These are phyloP conservation scores for Ctenosaura bakeri DNA, from an alignment of 2,797 vertebrate species.

Conservation along the genomic window DNA sequence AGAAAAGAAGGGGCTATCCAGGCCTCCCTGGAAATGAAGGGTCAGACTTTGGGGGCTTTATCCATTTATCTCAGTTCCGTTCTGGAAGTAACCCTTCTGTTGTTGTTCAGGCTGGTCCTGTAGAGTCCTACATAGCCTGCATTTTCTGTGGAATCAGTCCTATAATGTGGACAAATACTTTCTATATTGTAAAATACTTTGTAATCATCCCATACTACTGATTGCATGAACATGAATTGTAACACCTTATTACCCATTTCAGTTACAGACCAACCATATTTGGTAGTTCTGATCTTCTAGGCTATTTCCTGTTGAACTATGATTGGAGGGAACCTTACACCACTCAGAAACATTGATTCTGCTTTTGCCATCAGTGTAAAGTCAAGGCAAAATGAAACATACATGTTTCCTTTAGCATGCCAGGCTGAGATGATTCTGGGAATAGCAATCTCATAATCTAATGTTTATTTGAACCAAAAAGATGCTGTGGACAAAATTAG, in stretches of 20 bases:
- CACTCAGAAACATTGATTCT: not conserved
- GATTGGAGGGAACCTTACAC: not conserved
- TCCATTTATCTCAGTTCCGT: not conserved
- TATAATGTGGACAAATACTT: not conserved
- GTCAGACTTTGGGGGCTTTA: not conserved
- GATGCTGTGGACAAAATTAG: conserved; percentile 6
- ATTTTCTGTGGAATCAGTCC: not conserved
- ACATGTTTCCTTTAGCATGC: not conserved
- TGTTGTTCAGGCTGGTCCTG: not conserved
- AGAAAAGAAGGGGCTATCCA: too few relatives aligned
- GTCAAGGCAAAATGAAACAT: not conserved
- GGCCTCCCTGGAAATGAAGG: too few relatives aligned
- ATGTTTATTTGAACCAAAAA: conserved; percentile 27
- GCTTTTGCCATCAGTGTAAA: not conserved
- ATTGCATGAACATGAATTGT: not conserved
- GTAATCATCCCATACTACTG: not conserved
- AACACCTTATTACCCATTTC: not conserved
- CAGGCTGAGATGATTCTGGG: not conserved
- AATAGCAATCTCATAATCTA: not conserved
- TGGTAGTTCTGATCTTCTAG: not conserved
- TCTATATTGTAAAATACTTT: not conserved
- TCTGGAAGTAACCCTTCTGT: not conserved
- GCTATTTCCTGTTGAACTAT: not conserved
- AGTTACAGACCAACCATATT: not conserved
- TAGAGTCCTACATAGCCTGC: not conserved